Percentiles rank a stretch among this genome's conserved stretches.
These are phyloP conservation scores for Rhabditoides inermis DNA, from an alignment of 2,888 invertebrate genomes.

Conservation along the genomic window DNA sequence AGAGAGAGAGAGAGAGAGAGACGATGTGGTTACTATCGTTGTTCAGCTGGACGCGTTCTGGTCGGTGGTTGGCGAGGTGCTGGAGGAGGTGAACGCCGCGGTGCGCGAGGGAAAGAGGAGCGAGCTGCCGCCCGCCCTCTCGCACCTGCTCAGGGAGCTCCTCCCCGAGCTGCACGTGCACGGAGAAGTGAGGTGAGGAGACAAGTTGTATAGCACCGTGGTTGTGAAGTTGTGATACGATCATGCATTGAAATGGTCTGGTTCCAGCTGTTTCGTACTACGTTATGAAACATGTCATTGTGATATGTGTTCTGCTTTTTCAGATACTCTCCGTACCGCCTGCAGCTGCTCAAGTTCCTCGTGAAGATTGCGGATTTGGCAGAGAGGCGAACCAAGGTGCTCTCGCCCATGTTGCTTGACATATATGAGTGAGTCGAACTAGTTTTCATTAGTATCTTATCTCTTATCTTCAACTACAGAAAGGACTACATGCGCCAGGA, in stretches of 20 bases:
- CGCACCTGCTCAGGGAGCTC: too few species aligned
- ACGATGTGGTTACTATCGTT: conserved; percentile 57
- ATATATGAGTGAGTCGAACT: conserved; percentile 65
- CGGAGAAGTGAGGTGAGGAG: too few species aligned
- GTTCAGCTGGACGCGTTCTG: conserved; percentile 52
- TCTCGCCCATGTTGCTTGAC: conserved; percentile 71
- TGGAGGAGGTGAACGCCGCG: conserved; percentile 40
- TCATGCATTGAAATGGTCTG: too few species aligned
- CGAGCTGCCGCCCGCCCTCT: too few species aligned
- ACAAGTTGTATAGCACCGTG: too few species aligned
- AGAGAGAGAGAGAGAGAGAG: too few species aligned
- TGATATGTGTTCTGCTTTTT: not conserved
- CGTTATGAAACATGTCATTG: not conserved
- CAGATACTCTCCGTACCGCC: too few species aligned
- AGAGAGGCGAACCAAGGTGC: conserved; percentile 72
- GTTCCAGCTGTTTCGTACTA: not conserved
- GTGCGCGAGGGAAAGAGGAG: too few species aligned
- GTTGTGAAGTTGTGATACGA: too few species aligned
- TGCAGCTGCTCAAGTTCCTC: conserved; percentile 19
- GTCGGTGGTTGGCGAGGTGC: conserved; percentile 42
- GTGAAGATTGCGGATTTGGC: conserved; percentile 65
- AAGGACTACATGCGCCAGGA: conserved; percentile 14
- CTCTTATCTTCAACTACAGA: too few species aligned
- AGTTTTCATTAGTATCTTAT: conserved; percentile 10
- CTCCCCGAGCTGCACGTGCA: too few species aligned